A percentile compares a stretch with the other conserved stretches of the same genome.
phyloP scores from a whole-genome alignment of 1,140 invertebrate genomes.

The Lasioglossum albipes region DNA sequence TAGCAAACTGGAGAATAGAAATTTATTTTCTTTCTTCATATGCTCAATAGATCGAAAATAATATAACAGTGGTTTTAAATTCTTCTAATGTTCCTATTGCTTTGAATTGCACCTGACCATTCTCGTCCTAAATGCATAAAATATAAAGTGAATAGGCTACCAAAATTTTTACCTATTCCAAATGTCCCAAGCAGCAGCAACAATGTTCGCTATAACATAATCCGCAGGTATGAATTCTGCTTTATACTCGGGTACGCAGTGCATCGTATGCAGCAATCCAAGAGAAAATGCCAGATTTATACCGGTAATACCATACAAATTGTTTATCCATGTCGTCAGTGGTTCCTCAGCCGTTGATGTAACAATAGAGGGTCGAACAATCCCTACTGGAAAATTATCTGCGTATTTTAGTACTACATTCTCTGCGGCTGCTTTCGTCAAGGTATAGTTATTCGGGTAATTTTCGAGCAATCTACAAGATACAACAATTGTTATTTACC shows the following conservation, averaged over 20 bases:
- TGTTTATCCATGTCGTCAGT: constrained; percentile 90
- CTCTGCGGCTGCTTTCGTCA: constrained; percentile 91
- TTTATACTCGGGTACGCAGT: constrained; percentile 80
- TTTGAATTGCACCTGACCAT: too few species aligned
- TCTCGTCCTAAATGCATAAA: too few species aligned
- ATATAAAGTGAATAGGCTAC: too few species aligned
- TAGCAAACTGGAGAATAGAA: too few species aligned
- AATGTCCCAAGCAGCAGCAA: constrained; percentile 86
- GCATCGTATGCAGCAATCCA: constrained; percentile 87
- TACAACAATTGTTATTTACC: background rate
- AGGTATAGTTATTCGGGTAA: constrained; percentile 93
- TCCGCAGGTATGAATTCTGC: constrained; percentile 95
- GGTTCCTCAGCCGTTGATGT: constrained; percentile 88
- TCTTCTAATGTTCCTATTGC: too few species aligned
- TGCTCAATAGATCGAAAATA: too few species aligned
- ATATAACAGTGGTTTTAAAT: too few species aligned
- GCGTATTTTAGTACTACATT: constrained; percentile 84
- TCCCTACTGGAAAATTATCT: constrained; percentile 85
- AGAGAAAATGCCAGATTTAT: constrained; percentile 85
- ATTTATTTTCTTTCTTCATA: too few species aligned
- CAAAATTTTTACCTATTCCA: constrained; percentile 73
- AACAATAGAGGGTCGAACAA: constrained; percentile 88
- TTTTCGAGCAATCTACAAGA: constrained; percentile 83
- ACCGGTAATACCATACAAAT: constrained; percentile 90
- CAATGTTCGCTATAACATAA: constrained; percentile 89